phyloP scores from a whole-genome alignment of 2,113 vertebrate species.

The Sylvia atricapilla region DNA sequence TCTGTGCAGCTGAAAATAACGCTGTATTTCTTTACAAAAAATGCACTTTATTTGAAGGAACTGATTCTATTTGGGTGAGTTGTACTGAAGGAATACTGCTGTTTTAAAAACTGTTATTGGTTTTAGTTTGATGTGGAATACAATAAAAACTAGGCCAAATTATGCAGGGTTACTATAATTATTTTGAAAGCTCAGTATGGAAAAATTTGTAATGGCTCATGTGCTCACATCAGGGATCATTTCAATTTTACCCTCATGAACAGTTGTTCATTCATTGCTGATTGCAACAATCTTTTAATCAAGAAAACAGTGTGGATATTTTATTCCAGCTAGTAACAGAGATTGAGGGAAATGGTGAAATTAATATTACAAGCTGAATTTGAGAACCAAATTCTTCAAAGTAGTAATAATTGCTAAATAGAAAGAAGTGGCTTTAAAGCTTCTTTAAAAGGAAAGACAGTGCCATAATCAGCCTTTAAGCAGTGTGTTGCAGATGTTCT shows the following conservation, averaged over 20 bases:
- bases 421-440: not conserved
- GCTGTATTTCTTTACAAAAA: not conserved
- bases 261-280: slow-evolving; percentile 36
- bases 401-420: not conserved
- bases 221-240: not conserved
- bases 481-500: not conserved
- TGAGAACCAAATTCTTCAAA: not conserved
- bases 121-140: slow-evolving; percentile 24
- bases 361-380: slow-evolving; percentile 18
- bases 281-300: slow-evolving; percentile 64
- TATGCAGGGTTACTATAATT: slow-evolving; percentile 48
- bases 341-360: not conserved
- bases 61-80: slow-evolving; percentile 35
- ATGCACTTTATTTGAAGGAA: not conserved
- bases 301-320: slow-evolving; percentile 35
- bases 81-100: not conserved
- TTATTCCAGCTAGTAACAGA: slow-evolving; percentile 27
- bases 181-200: slow-evolving; percentile 48
- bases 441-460: not conserved
- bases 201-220: slow-evolving; percentile 37
- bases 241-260: slow-evolving; percentile 43
- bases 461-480: not conserved
- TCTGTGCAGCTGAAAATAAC: not conserved
- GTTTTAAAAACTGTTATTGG: slow-evolving; percentile 12
- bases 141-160: not conserved